Base-by-base conservation (phyloP, 1,140 invertebrate species). In the Nebria ingens region DNA sequence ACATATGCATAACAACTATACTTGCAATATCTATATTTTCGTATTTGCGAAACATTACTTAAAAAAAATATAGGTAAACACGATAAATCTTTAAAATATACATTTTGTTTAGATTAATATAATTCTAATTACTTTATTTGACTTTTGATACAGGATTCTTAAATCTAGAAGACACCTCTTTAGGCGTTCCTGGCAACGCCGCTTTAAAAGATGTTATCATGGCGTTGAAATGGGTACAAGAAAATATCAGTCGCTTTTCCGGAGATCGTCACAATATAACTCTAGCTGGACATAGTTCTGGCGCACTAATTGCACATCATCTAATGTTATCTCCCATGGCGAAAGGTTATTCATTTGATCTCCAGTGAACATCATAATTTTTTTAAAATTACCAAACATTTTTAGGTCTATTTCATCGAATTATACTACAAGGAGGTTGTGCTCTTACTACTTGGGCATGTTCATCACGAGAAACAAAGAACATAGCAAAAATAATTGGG, bases 171-270 rank as follows among this genome's bases (percentile, higher is more conserved):
- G 42, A 49, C 20, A 2, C 2, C 1, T 2, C 42, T 11, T 1
- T 49, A 2, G 42, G 19, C 11, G 42, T 78, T 2, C 83, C 83
- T 1, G 85, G 85, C 9, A 88, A 88, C 68, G 76, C 76, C 21
- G 86, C 82, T 0, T 67, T 87, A 17, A 75, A 80, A 42, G 84
- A 87, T 60, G 77, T 82, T 56, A 67, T 82, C 34, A 70, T 83
- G 57, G 80, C 83, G 1, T 64, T 83, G 52, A 70, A 73, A 59
- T 83, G 80, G 73, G 75, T 87, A 2, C 73, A 78, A 64, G 67
- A 73, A 21, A 85, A 88, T 63, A 83, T 85, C 21, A 64, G 70
- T 19, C 62, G 68, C 52, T 88, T 88, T 61, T 84, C 84, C 1
- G 85, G 86, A 0, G 77, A 85, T 68, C 69, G 79, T 0, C 60